Conservation (phyloP, 2,113 vertebrate species). For the Calyptommatus sinebrachiatus region DNA sequence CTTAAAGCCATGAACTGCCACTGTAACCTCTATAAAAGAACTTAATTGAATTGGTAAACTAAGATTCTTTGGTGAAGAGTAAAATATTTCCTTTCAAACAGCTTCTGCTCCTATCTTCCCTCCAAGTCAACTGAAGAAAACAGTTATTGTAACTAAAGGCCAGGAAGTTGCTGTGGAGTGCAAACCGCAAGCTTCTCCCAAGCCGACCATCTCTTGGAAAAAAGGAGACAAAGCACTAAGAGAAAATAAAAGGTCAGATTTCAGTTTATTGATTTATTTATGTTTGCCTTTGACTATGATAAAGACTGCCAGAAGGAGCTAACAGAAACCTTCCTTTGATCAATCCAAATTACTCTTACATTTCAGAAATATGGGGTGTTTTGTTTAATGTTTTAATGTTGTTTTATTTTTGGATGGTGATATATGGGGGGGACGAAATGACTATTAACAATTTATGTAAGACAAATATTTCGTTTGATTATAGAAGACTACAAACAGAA, state of each 20-base stretch:
- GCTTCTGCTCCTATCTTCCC: constrained; percentile 88
- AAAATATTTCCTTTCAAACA: constrained; percentile 57
- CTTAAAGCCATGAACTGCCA: too few species aligned
- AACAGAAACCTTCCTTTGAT: constrained; percentile 7
- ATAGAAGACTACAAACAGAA: not conserved
- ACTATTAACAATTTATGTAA: not conserved
- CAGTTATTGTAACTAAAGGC: constrained; percentile 84
- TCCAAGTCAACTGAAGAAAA: constrained; percentile 76
- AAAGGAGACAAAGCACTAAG: constrained; percentile 83
- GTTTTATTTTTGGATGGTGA: not conserved
- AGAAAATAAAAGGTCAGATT: constrained; percentile 85
- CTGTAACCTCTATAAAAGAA: not conserved
- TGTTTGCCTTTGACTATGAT: not conserved
- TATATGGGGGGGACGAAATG: not conserved
- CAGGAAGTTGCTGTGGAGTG: constrained; percentile 87
- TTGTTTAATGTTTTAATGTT: not conserved
- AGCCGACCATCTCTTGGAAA: constrained; percentile 88
- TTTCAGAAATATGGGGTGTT: not conserved
- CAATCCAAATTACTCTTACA: not conserved
- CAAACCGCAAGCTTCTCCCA: constrained; percentile 89
- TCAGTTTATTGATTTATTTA: constrained; percentile 41
- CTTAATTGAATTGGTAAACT: not conserved
- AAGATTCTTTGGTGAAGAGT: constrained; percentile 18
- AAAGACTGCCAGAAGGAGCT: constrained; percentile 21
- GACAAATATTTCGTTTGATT: not conserved